phyloP scores from a whole-genome alignment of 2,888 invertebrate species.

The Lypha dubia region DNA sequence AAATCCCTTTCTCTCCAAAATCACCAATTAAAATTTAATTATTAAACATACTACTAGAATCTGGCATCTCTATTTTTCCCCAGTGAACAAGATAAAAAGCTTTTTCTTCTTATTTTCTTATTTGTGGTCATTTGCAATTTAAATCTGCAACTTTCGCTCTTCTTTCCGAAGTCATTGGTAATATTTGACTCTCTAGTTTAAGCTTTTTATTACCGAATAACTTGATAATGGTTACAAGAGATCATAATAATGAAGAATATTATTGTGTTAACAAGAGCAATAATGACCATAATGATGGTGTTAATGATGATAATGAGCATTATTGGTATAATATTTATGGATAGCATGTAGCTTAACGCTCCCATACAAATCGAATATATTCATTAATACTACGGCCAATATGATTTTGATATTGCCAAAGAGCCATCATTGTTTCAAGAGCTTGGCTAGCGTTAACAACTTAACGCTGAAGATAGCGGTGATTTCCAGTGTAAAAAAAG shows the following conservation, averaged over 20 bases:
- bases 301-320: neutral
- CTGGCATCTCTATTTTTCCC: neutral
- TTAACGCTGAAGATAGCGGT: slow-evolving; percentile 54
- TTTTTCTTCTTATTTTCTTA: slow-evolving; percentile 1
- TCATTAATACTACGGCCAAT: slow-evolving; percentile 52
- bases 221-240: slow-evolving; percentile 52
- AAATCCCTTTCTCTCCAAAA: too few species aligned
- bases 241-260: slow-evolving; percentile 32
- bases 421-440: slow-evolving; percentile 77
- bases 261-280: slow-evolving; percentile 40
- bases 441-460: slow-evolving; percentile 77
- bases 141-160: slow-evolving; percentile 48
- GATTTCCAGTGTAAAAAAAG: slow-evolving; percentile 31
- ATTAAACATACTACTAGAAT: neutral
- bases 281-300: slow-evolving; percentile 45
- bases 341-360: slow-evolving; percentile 51
- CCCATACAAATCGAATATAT: slow-evolving; percentile 32
- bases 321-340: slow-evolving; percentile 17
- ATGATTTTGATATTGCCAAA: slow-evolving; percentile 66
- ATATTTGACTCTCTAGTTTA: slow-evolving; percentile 5
- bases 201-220: slow-evolving; percentile 65
- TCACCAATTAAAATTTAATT: too few species aligned
- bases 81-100: neutral
- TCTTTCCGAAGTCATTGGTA: neutral
- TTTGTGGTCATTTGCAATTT: slow-evolving; percentile 11